These are phyloP conservation scores for Rhinogobio ventralis DNA, from an alignment of 2,797 vertebrate species.

Conservation along the genomic window DNA sequence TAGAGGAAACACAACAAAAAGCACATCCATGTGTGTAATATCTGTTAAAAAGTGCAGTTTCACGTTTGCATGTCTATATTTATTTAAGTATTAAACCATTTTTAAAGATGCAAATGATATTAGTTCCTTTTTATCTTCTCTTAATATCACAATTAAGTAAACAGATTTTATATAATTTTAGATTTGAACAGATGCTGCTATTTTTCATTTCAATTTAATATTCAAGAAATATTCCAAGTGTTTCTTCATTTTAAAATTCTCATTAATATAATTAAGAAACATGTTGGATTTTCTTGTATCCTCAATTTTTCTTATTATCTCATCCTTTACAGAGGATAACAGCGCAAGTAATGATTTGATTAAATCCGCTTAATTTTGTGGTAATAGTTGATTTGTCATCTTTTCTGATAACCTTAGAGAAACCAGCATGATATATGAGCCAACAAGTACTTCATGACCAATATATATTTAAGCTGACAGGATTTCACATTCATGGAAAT, in stretches of 20 bases:
- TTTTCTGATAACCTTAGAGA: too few relatives aligned
- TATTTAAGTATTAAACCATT: background rate
- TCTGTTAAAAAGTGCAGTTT: background rate
- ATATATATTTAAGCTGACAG: background rate
- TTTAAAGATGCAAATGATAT: background rate
- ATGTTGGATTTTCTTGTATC: background rate
- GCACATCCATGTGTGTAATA: background rate
- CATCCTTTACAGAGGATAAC: background rate
- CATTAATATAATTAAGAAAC: background rate
- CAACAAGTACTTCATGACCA: background rate
- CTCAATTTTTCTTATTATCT: background rate
- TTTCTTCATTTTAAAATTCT: background rate
- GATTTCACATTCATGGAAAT: slow-evolving; percentile 16
- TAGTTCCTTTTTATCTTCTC: slow-evolving; percentile 13
- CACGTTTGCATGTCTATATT: background rate
- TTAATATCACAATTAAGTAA: background rate
- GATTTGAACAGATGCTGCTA: background rate
- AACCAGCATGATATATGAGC: background rate
- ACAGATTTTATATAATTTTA: background rate
- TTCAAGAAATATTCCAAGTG: background rate
- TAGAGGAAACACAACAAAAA: background rate
- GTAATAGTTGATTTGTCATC: too few relatives aligned
- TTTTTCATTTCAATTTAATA: background rate
- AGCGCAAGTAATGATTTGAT: too few relatives aligned
- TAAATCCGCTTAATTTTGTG: too few relatives aligned